Evolutionary conservation across 2,113 vertebrate species (phyloP).

Genomic region (Bujurquina vittata): DNA sequence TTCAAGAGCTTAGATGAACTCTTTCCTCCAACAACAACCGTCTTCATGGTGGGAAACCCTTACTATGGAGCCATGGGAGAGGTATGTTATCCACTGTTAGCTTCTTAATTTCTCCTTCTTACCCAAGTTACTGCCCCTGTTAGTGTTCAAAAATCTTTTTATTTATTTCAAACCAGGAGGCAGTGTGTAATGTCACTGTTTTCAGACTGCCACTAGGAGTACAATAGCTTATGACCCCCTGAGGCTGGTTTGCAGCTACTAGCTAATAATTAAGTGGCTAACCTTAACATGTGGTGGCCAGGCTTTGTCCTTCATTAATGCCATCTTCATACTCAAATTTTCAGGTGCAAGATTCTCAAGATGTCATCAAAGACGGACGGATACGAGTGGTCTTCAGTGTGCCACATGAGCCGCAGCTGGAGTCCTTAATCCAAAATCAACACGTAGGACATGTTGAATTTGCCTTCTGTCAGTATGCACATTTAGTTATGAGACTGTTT

Average conservation of each 20-base stretch:
- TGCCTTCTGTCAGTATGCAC: fast-evolving
- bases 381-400: slow-evolving; percentile 93
- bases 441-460: slow-evolving; percentile 84
- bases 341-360: slow-evolving; percentile 92
- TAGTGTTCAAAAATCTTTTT: background rate
- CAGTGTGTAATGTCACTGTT: background rate
- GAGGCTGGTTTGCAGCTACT: no score
- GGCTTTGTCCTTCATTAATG: background rate
- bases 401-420: slow-evolving; percentile 92
- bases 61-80: slow-evolving; percentile 96
- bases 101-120: background rate
- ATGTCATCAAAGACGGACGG: slow-evolving; percentile 93
- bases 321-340: background rate
- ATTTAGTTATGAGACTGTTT: background rate
- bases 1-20: slow-evolving; percentile 92
- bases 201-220: background rate
- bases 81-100: slow-evolving; percentile 76
- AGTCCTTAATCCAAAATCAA: slow-evolving; percentile 94
- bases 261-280: no score
- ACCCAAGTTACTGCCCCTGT: background rate
- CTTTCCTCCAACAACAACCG: slow-evolving; percentile 86
- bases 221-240: no score
- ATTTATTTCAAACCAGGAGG: background rate
- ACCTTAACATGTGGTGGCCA: no score
- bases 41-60: slow-evolving; percentile 96